phyloP scores from a whole-genome alignment of 2,113 vertebrate species.

The Beaufortia kweichowensis region DNA sequence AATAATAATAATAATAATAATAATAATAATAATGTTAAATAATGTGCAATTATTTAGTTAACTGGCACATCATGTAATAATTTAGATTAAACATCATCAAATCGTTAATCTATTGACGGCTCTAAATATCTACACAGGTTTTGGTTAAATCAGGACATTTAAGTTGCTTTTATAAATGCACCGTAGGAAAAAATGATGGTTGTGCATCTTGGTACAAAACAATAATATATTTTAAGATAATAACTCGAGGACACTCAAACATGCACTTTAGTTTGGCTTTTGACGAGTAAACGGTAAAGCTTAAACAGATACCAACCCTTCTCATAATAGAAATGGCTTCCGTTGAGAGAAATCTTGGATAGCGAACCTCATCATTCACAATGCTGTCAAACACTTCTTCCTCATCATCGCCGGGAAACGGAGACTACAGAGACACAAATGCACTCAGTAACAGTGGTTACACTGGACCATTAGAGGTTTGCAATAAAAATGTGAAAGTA shows the following conservation, averaged over 20 bases:
- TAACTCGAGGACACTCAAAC: too few relatives aligned
- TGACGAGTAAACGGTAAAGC: background rate
- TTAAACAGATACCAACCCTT: constrained; percentile 76
- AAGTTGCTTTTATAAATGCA: too few relatives aligned
- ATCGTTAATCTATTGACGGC: too few relatives aligned
- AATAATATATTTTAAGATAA: too few relatives aligned
- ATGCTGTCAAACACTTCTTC: constrained; percentile 99
- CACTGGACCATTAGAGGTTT: background rate
- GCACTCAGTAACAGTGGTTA: background rate
- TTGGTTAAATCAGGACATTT: too few relatives aligned
- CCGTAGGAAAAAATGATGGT: background rate
- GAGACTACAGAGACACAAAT: constrained; percentile 77
- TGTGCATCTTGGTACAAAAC: background rate
- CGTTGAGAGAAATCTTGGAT: constrained; percentile 94
- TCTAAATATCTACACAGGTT: too few relatives aligned
- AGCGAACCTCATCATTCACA: constrained; percentile 98
- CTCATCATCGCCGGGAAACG: constrained; percentile 97
- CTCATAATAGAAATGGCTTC: constrained; percentile 99
- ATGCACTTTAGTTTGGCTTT: background rate
- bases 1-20: too few relatives aligned
- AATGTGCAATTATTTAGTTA: too few relatives aligned
- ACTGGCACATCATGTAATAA: too few relatives aligned
- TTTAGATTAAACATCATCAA: too few relatives aligned
- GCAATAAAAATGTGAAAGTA: background rate
- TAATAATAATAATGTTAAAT: too few relatives aligned